phyloP scores from a whole-genome alignment of 2,888 invertebrate genomes.

The Ennomos quercinarius region DNA sequence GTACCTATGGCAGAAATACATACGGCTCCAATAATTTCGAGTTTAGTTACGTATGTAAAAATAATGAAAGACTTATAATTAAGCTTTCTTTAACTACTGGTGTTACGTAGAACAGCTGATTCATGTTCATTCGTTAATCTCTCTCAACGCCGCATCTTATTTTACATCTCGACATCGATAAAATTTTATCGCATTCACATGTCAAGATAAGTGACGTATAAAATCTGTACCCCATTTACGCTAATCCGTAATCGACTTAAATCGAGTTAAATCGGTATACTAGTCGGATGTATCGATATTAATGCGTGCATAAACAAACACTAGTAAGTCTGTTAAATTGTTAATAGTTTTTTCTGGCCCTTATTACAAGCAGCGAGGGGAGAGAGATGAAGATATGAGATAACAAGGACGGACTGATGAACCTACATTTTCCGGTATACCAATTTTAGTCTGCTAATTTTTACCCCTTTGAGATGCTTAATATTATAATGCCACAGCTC shows the following conservation, averaged over 20 bases:
- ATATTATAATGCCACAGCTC: too few species aligned
- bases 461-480: too few species aligned
- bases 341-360: slow-evolving; percentile 63
- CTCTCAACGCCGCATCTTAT: slow-evolving; percentile 6
- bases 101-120: slow-evolving; percentile 10
- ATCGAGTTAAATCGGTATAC: slow-evolving; percentile 49
- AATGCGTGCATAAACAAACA: slow-evolving; percentile 56
- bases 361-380: slow-evolving; percentile 35
- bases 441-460: not conserved
- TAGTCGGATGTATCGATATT: slow-evolving; percentile 44
- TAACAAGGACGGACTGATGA: slow-evolving; percentile 14
- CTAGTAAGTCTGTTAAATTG: slow-evolving; percentile 45
- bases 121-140: slow-evolving; percentile 20
- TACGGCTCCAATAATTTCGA: too few species aligned
- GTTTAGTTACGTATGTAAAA: not conserved
- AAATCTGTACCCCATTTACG: slow-evolving; percentile 27
- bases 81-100: slow-evolving; percentile 6
- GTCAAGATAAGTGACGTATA: slow-evolving; percentile 40
- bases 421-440: not conserved
- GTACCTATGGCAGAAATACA: too few species aligned
- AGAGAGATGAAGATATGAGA: slow-evolving; percentile 17
- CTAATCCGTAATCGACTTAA: slow-evolving; percentile 48
- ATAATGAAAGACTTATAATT: not conserved
- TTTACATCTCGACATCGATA: slow-evolving; percentile 42
- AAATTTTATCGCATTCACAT: slow-evolving; percentile 54